Percentiles rank a stretch among this genome's conserved stretches.
These are phyloP conservation scores for Tretioscincus oriximinensis DNA, from an alignment of 2,113 vertebrate species.

Conservation along the genomic window DNA sequence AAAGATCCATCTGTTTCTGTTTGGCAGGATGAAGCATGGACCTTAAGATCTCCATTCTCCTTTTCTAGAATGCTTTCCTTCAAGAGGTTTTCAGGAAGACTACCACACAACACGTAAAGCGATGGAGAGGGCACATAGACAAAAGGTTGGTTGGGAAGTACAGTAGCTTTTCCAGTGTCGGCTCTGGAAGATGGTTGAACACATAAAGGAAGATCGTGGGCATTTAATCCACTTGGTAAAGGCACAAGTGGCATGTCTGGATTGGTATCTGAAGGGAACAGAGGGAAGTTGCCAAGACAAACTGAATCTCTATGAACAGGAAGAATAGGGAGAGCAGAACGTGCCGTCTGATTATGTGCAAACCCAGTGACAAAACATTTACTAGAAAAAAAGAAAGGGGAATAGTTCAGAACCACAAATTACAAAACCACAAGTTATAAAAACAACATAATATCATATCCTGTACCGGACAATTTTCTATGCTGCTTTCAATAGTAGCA, in stretches of 20 bases:
- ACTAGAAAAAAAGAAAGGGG: constrained; percentile 30
- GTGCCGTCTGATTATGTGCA: constrained; percentile 26
- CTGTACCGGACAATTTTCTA: too few species aligned
- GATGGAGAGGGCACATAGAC: constrained; percentile 84
- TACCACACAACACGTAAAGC: constrained; percentile 81
- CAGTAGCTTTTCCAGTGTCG: constrained; percentile 51
- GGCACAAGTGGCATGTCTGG: constrained; percentile 52
- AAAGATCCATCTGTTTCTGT: rapidly evolving
- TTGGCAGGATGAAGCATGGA: neutral
- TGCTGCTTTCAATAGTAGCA: too few species aligned
- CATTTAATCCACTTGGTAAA: constrained; percentile 28
- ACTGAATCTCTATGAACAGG: constrained; percentile 67
- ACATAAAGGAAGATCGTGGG: constrained; percentile 34
- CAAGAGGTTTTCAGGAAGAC: constrained; percentile 49
- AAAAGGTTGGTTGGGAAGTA: constrained; percentile 65
- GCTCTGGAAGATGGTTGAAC: neutral
- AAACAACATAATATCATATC: too few species aligned
- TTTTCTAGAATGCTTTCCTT: neutral
- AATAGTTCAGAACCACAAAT: neutral
- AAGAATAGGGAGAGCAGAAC: constrained; percentile 46
- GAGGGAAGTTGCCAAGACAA: constrained; percentile 60
- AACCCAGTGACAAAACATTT: constrained; percentile 33
- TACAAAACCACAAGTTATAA: neutral
- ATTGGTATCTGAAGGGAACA: constrained; percentile 48
- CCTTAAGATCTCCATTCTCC: neutral